Conservation (phyloP, 2,797 vertebrate species). For the Cossypha dichroa region DNA sequence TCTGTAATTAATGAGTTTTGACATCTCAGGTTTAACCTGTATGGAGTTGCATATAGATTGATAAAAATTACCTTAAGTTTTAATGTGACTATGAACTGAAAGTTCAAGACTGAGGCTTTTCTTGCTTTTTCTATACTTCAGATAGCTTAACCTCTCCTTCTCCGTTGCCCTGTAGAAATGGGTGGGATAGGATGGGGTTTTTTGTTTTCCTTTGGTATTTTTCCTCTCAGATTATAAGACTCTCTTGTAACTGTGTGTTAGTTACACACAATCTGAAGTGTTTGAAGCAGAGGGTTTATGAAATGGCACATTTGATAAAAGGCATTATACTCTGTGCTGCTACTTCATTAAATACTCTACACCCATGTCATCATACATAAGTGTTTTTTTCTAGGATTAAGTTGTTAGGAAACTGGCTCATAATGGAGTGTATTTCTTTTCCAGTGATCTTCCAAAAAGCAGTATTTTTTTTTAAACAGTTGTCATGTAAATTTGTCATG, state of each 20-base stretch:
- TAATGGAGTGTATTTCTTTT: not conserved
- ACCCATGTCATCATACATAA: not conserved
- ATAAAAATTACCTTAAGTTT: not conserved
- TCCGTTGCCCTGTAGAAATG: not conserved
- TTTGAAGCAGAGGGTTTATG: not conserved
- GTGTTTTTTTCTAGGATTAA: not conserved
- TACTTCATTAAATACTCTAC: not conserved
- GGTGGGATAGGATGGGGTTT: not conserved
- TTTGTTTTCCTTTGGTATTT: not conserved
- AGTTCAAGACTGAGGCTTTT: not conserved
- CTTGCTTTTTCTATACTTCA: not conserved
- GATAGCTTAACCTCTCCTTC: not conserved
- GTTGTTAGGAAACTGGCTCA: not conserved
- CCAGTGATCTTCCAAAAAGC: not conserved
- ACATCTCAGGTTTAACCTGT: not conserved
- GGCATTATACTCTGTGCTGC: not conserved
- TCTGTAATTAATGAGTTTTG: not conserved
- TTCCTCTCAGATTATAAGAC: not conserved
- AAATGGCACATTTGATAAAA: not conserved
- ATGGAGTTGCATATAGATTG: not conserved
- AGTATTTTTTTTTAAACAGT: not conserved
- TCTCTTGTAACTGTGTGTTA: not conserved
- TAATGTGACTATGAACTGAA: not conserved
- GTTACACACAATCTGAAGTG: not conserved
- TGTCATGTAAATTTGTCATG: not conserved